Evolutionary conservation across 37 sponge, comb jelly and placozoan genomes (phyloP), one percentile per base, ranked within the genome.

Genomic region (Hexactinellida sp.): DNA sequence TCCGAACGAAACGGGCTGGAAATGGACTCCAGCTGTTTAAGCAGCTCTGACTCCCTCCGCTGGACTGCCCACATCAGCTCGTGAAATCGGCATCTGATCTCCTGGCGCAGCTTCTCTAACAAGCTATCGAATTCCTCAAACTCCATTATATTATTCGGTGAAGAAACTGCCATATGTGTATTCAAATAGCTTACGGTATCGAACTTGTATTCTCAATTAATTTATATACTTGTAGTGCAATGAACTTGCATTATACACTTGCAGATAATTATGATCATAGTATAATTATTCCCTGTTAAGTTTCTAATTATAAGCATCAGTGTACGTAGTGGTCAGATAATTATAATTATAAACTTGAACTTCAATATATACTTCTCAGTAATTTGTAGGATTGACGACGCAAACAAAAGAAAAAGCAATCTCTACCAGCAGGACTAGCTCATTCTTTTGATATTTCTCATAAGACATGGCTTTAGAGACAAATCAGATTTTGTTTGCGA

Each of bases 401-500:
- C 16, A 47, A 19, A 16, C 9, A 47, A 47, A 47, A 47, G 13
- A 47, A 47, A 47, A 19, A n/a, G n/a, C n/a, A n/a, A n/a, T n/a
- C n/a, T n/a, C n/a, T n/a, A n/a, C n/a, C n/a, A n/a, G n/a, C n/a
- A n/a, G n/a, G 16, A 47, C 16, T 47, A 47, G 52, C 52, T 25
- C 76, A 63, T 25, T 63, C 76, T 63, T 63, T 63, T 28, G 3
- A 63, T 63, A n/a, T 63, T 63, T 63, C 30, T 63, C 76, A 63
- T 10, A 3, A 63, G 34, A 28, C 19, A 63, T 25, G 76, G 76
- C 13, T 63, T 63, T 10, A 63, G 76, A 63, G 13, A 21, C 13
- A 23, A 23, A 63, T 63, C 76, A 25, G 28, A 21, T 23, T n/a
- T 3, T 25, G 30, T 7, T 32, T 28, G 19, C 34, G 5, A 10